Evolutionary conservation across 2,113 vertebrate species (phyloP).

Genomic region (Procavia capensis): DNA sequence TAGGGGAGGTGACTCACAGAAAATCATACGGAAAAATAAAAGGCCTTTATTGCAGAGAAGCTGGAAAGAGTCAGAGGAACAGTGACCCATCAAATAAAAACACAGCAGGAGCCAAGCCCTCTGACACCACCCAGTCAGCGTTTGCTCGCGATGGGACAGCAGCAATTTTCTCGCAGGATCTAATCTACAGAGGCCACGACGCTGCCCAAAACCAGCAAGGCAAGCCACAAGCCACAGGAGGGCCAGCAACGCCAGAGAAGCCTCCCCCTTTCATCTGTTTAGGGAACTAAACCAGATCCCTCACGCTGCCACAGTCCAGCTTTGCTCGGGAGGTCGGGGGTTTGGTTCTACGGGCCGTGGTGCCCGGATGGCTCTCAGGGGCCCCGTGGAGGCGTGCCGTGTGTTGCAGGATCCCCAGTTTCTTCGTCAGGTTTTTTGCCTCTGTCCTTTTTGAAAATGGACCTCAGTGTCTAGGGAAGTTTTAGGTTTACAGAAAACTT

Average conservation of each 20-base stretch:
- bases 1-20: too few species aligned
- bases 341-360: background rate
- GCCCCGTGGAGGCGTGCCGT: background rate
- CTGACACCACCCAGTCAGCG: accelerated
- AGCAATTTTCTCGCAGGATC: background rate
- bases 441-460: too few species aligned
- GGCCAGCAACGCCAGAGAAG: accelerated
- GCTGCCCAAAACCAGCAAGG: background rate
- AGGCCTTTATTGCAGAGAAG: background rate
- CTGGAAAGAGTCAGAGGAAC: accelerated
- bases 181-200: background rate
- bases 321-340: accelerated
- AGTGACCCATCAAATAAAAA: accelerated
- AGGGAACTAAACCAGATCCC: accelerated
- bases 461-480: too few species aligned
- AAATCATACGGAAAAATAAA: too few species aligned
- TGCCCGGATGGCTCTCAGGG: background rate
- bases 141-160: accelerated
- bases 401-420: background rate
- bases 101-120: accelerated
- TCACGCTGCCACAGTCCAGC: accelerated
- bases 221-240: background rate
- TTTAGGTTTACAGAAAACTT: too few species aligned
- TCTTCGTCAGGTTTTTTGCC: background rate
- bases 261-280: accelerated